phyloP scores from a whole-genome alignment of 2,113 vertebrate genomes.

The Neopipo cinnamomea region DNA sequence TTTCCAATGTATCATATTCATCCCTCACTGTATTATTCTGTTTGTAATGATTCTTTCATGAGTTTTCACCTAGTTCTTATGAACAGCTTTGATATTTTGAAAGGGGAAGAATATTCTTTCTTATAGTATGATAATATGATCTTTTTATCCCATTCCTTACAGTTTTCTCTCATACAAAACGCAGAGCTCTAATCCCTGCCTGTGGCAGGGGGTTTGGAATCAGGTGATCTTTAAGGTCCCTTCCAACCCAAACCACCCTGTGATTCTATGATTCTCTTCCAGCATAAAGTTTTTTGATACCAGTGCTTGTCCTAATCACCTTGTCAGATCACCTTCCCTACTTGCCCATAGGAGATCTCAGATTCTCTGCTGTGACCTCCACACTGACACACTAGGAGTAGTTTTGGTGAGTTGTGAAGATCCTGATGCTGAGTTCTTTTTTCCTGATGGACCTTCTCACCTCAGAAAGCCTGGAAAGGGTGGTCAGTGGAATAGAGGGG shows the following conservation, averaged over 20 bases:
- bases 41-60: background rate
- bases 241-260: background rate
- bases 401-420: background rate
- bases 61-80: background rate
- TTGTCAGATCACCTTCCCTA: background rate
- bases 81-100: background rate
- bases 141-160: background rate
- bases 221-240: background rate
- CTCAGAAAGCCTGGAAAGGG: background rate
- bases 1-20: background rate
- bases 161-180: background rate
- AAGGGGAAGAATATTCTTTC: background rate
- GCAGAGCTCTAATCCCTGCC: background rate
- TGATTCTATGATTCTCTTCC: background rate
- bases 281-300: background rate
- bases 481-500: background rate
- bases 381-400: background rate
- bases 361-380: background rate
- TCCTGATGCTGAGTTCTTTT: background rate
- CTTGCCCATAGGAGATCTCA: rapidly evolving
- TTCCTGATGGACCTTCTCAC: background rate
- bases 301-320: background rate
- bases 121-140: background rate
- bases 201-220: background rate
- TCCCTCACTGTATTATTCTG: background rate